phyloP scores from a whole-genome alignment of 2,113 vertebrate genomes.

The Chloropsis cyanopogon region DNA sequence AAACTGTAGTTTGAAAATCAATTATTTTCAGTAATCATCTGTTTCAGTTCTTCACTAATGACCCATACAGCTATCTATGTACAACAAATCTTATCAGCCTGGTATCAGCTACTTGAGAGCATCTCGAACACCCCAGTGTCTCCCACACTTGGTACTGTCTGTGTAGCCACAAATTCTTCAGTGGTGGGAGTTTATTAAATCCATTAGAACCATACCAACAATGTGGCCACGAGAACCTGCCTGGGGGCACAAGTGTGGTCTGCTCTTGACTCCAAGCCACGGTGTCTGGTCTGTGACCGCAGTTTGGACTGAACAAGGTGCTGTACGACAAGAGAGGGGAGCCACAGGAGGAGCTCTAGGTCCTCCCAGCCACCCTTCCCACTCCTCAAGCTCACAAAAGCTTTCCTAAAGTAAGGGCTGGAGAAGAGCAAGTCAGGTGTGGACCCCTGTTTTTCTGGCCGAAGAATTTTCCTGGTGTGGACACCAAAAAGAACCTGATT shows the following conservation, averaged over 20 bases:
- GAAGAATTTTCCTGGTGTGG: neutral
- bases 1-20: slow-evolving; percentile 8
- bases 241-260: no score
- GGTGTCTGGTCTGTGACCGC: neutral
- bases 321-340: neutral
- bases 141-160: neutral
- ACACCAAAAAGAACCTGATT: neutral
- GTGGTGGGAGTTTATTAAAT: neutral
- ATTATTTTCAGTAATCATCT: slow-evolving; percentile 22
- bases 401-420: neutral
- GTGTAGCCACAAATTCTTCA: neutral
- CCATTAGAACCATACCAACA: neutral
- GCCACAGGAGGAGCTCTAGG: neutral
- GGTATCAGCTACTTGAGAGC: neutral
- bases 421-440: neutral
- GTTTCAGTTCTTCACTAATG: neutral
- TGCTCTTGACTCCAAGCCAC: neutral
- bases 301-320: neutral
- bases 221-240: neutral
- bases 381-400: neutral
- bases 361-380: neutral
- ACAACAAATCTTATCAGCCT: neutral
- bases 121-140: neutral
- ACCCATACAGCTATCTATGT: neutral
- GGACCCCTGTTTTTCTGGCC: neutral